phyloP scores from a whole-genome alignment of 2,797 vertebrate genomes.

The Phoebastria nigripes region DNA sequence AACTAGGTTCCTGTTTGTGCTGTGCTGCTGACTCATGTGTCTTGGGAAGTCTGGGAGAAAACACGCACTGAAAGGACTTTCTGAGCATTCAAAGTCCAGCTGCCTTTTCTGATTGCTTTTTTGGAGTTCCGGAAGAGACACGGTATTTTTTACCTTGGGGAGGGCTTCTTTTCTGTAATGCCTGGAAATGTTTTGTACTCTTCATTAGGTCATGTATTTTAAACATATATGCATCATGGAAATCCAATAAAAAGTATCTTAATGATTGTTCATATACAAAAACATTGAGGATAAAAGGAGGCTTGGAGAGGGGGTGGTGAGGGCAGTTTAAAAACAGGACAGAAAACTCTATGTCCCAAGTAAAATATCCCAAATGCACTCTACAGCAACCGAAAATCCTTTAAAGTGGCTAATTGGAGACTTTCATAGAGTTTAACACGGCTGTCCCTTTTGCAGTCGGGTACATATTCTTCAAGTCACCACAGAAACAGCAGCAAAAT shows the following conservation, averaged over 20 bases:
- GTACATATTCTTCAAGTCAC: neutral
- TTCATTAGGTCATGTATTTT: neutral
- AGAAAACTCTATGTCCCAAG: neutral
- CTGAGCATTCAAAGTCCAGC: neutral
- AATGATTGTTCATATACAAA: neutral
- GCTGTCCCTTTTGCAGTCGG: neutral
- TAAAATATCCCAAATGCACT: neutral
- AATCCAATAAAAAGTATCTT: neutral
- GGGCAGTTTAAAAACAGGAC: neutral
- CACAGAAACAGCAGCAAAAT: neutral
- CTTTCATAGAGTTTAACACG: neutral
- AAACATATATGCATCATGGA: neutral
- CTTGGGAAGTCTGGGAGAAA: neutral
- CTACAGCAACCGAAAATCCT: neutral
- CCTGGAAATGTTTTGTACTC: neutral
- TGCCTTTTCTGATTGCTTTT: neutral
- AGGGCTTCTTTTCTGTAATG: neutral
- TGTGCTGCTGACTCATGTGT: neutral
- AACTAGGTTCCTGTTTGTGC: neutral
- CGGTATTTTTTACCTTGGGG: neutral
- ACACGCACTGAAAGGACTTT: neutral
- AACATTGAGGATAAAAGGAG: neutral
- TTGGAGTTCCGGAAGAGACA: neutral
- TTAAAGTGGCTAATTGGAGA: neutral
- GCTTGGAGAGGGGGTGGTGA: neutral